Conservation (phyloP, 2,113 vertebrate species). For the Archilochus colubris region DNA sequence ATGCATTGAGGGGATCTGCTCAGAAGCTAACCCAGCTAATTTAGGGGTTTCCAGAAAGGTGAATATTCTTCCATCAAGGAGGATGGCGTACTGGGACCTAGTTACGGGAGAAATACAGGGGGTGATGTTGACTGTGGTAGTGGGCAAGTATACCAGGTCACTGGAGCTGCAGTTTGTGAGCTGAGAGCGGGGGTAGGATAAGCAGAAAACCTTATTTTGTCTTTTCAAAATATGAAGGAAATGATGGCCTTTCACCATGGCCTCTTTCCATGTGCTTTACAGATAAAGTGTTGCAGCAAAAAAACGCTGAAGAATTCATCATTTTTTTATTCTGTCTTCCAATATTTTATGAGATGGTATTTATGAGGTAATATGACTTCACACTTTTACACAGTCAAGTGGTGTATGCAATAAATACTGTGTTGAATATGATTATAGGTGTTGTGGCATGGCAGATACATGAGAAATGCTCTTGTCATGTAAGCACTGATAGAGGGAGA, state of each 20-base stretch:
- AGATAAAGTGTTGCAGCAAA: not conserved
- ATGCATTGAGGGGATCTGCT: not conserved
- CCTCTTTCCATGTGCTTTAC: not conserved
- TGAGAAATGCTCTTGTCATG: not conserved
- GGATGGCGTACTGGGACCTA: not conserved
- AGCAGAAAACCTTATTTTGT: not conserved
- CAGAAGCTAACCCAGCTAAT: not conserved
- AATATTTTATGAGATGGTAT: not conserved
- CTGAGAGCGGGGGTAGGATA: not conserved
- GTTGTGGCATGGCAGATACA: not conserved
- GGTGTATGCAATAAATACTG: not conserved
- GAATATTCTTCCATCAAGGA: not conserved
- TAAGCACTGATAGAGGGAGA: not conserved
- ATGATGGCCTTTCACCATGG: accelerated
- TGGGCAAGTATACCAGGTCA: not conserved
- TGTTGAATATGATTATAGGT: not conserved
- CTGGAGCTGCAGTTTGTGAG: not conserved
- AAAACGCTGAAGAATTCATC: not conserved
- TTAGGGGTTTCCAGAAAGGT: not conserved
- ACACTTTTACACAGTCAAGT: not conserved
- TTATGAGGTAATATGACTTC: too few species aligned
- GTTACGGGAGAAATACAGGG: not conserved
- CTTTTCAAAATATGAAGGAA: not conserved
- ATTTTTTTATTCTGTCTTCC: not conserved
- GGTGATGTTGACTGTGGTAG: not conserved